A percentile compares a stretch with the other conserved stretches of the same genome.
These are phyloP conservation scores for Epinotia ramella DNA, from an alignment of 2,888 invertebrate genomes.

Conservation along the genomic window DNA sequence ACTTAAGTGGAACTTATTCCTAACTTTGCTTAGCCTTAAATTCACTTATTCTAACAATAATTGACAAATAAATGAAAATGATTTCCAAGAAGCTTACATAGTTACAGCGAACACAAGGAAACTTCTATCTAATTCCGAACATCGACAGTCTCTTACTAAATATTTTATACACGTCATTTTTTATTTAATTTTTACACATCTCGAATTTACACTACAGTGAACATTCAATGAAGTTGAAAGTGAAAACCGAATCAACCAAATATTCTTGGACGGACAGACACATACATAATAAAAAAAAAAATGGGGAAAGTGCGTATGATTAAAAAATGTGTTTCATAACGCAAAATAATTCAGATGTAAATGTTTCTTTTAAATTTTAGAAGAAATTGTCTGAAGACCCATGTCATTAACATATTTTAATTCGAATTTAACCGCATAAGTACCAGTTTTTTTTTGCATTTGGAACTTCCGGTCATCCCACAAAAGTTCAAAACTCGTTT, in stretches of 20 bases:
- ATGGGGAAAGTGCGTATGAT: slow-evolving; percentile 5
- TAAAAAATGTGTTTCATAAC: background rate
- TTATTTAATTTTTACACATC: slow-evolving; percentile 68
- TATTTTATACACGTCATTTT: slow-evolving; percentile 73
- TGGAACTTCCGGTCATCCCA: too few species aligned
- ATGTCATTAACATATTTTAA: background rate
- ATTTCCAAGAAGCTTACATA: slow-evolving; percentile 66
- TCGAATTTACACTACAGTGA: slow-evolving; percentile 65
- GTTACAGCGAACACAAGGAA: slow-evolving; percentile 74
- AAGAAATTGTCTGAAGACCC: background rate
- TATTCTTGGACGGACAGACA: slow-evolving; percentile 81
- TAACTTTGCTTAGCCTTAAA: slow-evolving; percentile 55
- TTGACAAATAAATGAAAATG: slow-evolving; percentile 68
- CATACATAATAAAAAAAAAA: slow-evolving; percentile 54
- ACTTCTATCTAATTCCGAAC: slow-evolving; percentile 66
- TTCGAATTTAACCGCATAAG: background rate
- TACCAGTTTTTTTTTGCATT: background rate
- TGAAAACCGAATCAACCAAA: slow-evolving; percentile 57
- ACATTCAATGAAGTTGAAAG: slow-evolving; percentile 49
- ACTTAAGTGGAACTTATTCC: slow-evolving; percentile 21
- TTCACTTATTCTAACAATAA: slow-evolving; percentile 64
- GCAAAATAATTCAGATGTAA: too few species aligned
- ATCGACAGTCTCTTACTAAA: slow-evolving; percentile 75
- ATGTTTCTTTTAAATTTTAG: too few species aligned
- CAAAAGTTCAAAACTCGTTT: background rate